Evolutionary conservation across 30 jellyfish, hydroid and myxozoan genomes (phyloP).

Genomic region (Aurelia aurita): DNA sequence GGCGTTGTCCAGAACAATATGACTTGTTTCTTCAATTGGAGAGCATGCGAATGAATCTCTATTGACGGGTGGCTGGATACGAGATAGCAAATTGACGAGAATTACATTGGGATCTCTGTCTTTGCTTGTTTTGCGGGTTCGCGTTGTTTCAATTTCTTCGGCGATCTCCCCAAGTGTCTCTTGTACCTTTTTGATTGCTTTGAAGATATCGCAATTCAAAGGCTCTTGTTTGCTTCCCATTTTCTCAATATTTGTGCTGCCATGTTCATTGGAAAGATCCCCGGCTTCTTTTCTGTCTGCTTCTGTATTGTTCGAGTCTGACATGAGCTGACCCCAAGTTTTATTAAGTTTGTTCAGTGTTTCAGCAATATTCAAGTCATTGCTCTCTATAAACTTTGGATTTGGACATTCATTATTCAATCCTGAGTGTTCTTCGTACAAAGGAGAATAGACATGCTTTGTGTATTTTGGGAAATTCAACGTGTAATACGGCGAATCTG

Average conservation of each 20-base stretch:
- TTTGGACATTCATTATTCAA: neutral
- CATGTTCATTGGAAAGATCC: slow-evolving; percentile 6
- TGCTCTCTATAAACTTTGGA: slow-evolving; percentile 9
- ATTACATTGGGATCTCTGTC: slow-evolving; percentile 85
- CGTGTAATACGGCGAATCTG: slow-evolving; percentile 62
- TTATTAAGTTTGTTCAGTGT: slow-evolving; percentile 55
- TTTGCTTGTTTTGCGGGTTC: slow-evolving; percentile 52
- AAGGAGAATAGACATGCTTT: slow-evolving; percentile 64
- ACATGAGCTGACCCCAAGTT: slow-evolving; percentile 49
- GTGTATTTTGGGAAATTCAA: slow-evolving; percentile 69
- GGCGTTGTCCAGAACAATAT: slow-evolving; percentile 18
- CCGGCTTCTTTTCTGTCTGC: slow-evolving; percentile 22
- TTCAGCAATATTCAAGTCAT: slow-evolving; percentile 50
- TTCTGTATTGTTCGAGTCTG: slow-evolving; percentile 10
- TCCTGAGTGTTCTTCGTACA: slow-evolving; percentile 45
- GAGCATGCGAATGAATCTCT: slow-evolving; percentile 66
- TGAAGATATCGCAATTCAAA: slow-evolving; percentile 32
- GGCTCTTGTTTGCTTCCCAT: slow-evolving; percentile 23
- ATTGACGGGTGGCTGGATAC: slow-evolving; percentile 85
- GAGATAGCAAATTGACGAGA: slow-evolving; percentile 73
- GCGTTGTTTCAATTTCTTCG: slow-evolving; percentile 65
- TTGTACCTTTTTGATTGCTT: slow-evolving; percentile 77
- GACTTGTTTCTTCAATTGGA: slow-evolving; percentile 53
- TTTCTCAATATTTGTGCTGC: slow-evolving; percentile 13
- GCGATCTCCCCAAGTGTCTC: slow-evolving; percentile 87